phyloP scores from a whole-genome alignment of 2,113 vertebrate species.

The Hirundichthys speculiger region DNA sequence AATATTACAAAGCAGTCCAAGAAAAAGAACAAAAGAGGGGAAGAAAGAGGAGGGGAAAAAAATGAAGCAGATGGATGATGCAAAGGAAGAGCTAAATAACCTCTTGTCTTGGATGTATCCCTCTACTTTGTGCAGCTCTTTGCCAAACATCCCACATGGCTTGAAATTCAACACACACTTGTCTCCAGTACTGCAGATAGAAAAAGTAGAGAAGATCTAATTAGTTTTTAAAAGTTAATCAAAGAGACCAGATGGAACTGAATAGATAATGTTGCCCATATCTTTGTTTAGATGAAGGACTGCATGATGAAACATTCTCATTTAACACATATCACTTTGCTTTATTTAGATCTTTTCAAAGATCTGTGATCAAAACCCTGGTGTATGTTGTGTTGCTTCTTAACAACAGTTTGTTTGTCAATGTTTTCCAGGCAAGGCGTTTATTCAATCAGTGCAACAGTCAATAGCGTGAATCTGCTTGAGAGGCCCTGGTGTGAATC shows the following conservation, averaged over 20 bases:
- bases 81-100: constrained; percentile 16
- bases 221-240: neutral
- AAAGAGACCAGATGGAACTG: neutral
- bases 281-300: neutral
- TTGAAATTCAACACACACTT: constrained; percentile 73
- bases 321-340: neutral
- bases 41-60: neutral
- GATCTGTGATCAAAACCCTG: neutral
- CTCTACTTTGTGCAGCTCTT: constrained; percentile 70
- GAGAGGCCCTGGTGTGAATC: constrained; percentile 21
- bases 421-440: neutral
- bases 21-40: too few species aligned
- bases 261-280: neutral
- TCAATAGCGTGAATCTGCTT: neutral
- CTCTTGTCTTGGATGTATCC: constrained; percentile 73
- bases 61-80: neutral
- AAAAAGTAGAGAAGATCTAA: constrained; percentile 2
- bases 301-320: neutral
- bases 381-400: neutral
- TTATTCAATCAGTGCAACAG: neutral
- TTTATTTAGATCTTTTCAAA: neutral
- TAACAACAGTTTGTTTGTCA: too few species aligned
- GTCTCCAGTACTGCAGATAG: constrained; percentile 82
- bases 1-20: too few species aligned
- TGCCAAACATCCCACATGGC: constrained; percentile 70